Evolutionary conservation across 2,113 vertebrate species (phyloP), one percentile per base, ranked within the genome.

Genomic region (Oreotrochilus melanogaster): DNA sequence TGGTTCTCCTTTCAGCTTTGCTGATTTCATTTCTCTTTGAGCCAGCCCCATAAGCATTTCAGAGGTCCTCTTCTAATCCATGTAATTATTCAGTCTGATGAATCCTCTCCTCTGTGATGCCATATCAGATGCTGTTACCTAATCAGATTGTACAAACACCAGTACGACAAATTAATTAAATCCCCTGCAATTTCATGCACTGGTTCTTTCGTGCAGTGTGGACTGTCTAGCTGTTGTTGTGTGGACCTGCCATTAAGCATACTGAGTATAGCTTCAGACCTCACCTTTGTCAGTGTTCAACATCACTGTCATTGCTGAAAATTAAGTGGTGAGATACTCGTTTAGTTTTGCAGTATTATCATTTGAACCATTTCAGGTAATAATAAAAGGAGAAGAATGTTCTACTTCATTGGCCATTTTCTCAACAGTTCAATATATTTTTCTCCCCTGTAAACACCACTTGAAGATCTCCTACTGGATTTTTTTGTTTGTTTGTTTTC

Each of bases 31-130:
- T 94, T 93, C 82, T 86, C 75, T 96, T 86, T 71, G 60, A 93
- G 88, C 47, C 61, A 86, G 86, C 65, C 51, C 92, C 0, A 0
- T 78, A 78, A 84, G 79, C 56, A 19, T 92, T 95, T 95, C 75
- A 78, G 95, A 94, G 39, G 94, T 91, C 64, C n/a, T 95, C 85
- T 95, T 95, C 78, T 96, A 95, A 92, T 97, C 88, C 91, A 67
- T 93, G 79, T 92, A 97, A 94, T 94, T 97, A 92, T 90, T 93
- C 95, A 95, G 82, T 91, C 89, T 96, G 91, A 93, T 94, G 91
- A 94, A 81, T 92, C 51, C 64, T 93, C 86, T 95, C 56, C 60
- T 93, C 7, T 86, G 82, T 88, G 86, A 86, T 94, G 92, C 85
- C 37, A 4, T 82, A 96, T 94, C 95, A 94, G 86, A 95, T 93